These are phyloP conservation scores for Trileptium ribeirensis DNA, from an alignment of 2,888 invertebrate genomes.

Conservation along the genomic window DNA sequence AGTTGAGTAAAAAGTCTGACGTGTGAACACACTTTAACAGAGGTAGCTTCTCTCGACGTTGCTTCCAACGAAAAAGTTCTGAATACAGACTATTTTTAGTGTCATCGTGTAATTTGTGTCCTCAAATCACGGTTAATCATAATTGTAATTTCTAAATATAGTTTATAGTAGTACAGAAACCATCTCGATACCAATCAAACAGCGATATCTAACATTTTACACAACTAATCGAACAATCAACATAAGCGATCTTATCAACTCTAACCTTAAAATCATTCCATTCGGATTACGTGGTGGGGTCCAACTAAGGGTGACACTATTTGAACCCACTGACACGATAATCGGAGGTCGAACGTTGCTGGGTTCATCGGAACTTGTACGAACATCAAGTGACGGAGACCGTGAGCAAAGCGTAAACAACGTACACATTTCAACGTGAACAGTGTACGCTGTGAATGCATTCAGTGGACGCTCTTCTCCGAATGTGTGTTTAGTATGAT, in stretches of 20 bases:
- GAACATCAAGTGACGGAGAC: background rate
- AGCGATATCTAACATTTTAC: background rate
- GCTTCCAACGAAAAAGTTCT: too few relatives aligned
- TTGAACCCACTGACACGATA: background rate
- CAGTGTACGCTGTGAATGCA: background rate
- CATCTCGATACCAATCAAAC: too few relatives aligned
- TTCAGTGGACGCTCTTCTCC: background rate
- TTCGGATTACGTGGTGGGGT: background rate
- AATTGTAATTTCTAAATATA: too few relatives aligned
- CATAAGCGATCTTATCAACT: background rate
- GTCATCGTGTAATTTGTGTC: too few relatives aligned
- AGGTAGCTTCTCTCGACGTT: too few relatives aligned
- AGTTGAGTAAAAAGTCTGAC: too few relatives aligned
- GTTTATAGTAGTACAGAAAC: too few relatives aligned
- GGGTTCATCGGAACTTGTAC: background rate
- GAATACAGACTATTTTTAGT: too few relatives aligned
- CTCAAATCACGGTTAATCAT: too few relatives aligned
- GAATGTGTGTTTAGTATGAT: background rate
- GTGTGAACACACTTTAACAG: too few relatives aligned
- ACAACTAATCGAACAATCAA: background rate
- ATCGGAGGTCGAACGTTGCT: background rate
- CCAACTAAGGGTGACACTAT: background rate
- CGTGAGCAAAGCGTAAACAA: background rate
- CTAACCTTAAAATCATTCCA: background rate
- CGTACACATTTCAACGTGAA: background rate